A percentile compares a stretch with the other conserved stretches of the same genome.
phyloP scores from a whole-genome alignment of 2,797 vertebrate species.

The Pangasius mekongensis region DNA sequence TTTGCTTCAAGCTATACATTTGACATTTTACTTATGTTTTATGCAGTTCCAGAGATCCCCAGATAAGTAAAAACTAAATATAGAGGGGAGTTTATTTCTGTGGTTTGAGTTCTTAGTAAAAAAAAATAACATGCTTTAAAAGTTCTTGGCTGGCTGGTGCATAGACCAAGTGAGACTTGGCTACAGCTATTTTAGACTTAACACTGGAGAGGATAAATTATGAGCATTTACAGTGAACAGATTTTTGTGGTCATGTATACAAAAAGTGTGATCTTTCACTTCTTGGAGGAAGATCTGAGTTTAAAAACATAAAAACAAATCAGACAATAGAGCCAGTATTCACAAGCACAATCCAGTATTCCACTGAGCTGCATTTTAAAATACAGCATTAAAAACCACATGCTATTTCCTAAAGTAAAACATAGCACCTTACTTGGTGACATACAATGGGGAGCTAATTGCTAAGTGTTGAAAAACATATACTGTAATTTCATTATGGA shows the following conservation, averaged over 20 bases:
- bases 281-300: constrained; percentile 29
- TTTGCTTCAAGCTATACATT: constrained; percentile 41
- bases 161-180: constrained; percentile 23
- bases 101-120: constrained; percentile 2
- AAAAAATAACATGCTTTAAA: constrained; percentile 14
- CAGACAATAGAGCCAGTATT: constrained; percentile 28
- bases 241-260: constrained; percentile 50
- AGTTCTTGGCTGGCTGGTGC: constrained; percentile 19
- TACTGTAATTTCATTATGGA: constrained; percentile 43
- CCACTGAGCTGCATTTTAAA: constrained; percentile 43
- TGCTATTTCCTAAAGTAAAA: background rate
- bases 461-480: constrained; percentile 45
- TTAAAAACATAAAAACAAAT: background rate
- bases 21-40: constrained; percentile 25
- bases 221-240: constrained; percentile 28
- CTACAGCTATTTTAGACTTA: constrained; percentile 8
- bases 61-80: constrained; percentile 25
- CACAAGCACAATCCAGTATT: constrained; percentile 33
- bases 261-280: constrained; percentile 40
- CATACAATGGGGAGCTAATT: constrained; percentile 44
- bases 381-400: constrained; percentile 46
- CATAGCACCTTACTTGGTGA: constrained; percentile 38
- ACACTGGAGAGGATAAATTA: constrained; percentile 38
- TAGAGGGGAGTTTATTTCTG: background rate
- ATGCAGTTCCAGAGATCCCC: constrained; percentile 22